Evolutionary conservation across 2,888 invertebrate species (phyloP).

Genomic region (Noctua janthina): DNA sequence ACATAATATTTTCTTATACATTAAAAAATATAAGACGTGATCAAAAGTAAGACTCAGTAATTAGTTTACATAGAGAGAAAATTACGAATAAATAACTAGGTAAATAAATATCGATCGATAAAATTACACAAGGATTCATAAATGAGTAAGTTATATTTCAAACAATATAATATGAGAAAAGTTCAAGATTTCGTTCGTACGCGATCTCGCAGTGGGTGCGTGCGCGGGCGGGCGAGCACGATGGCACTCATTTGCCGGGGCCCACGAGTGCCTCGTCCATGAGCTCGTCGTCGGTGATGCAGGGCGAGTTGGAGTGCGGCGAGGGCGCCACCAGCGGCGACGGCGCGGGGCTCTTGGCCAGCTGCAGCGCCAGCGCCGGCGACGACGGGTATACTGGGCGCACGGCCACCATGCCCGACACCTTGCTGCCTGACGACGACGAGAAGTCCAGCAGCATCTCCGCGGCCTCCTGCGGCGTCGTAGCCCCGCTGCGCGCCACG

Average conservation of each 20-base stretch:
- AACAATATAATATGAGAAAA: conserved; percentile 45
- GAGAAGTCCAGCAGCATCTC: conserved; percentile 93
- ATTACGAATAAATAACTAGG: conserved; percentile 59
- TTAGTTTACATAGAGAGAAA: conserved; percentile 60
- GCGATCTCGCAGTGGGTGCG: conserved; percentile 4
- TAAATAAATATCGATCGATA: conserved; percentile 64
- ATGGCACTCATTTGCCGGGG: conserved; percentile 92
- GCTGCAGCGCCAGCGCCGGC: conserved; percentile 92
- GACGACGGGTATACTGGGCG: conserved; percentile 91
- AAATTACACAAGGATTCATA: conserved; percentile 61
- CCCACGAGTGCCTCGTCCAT: conserved; percentile 97
- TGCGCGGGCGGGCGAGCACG: neutral
- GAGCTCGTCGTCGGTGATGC: conserved; percentile 96
- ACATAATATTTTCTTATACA: conserved; percentile 60
- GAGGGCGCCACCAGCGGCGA: conserved; percentile 93
- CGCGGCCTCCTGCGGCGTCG: conserved; percentile 91
- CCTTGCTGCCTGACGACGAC: conserved; percentile 90
- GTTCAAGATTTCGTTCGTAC: conserved; percentile 39
- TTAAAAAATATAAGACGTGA: conserved; percentile 56
- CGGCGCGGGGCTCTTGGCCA: conserved; percentile 94
- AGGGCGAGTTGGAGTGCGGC: conserved; percentile 93
- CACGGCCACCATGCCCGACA: conserved; percentile 89
- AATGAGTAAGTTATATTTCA: conserved; percentile 43
- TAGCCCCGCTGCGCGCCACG: conserved; percentile 85
- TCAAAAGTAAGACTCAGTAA: conserved; percentile 52